Percentiles rank a stretch among this genome's conserved stretches.
Evolutionary conservation across 2,797 vertebrate genomes (phyloP).

Genomic region (Rhinella marina): DNA sequence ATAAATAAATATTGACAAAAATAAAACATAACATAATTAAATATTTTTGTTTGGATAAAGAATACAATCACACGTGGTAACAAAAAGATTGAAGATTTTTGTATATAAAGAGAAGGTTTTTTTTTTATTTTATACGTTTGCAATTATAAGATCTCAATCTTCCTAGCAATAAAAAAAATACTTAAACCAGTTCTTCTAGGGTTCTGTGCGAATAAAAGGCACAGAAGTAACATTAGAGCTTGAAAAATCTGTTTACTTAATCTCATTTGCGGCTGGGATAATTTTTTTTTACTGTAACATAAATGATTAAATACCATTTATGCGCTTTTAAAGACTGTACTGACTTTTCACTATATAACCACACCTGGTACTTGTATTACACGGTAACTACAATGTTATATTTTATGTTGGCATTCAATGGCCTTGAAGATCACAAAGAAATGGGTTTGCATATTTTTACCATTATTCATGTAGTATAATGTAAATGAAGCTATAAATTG

Average conservation of each 20-base stretch:
- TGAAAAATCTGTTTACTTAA: slow-evolving; percentile 54
- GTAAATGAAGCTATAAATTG: slow-evolving; percentile 86
- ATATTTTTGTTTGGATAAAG: not conserved
- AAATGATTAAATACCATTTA: slow-evolving; percentile 61
- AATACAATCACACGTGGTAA: not conserved
- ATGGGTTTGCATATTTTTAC: slow-evolving; percentile 75
- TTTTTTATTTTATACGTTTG: not conserved
- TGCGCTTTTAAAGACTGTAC: slow-evolving; percentile 50
- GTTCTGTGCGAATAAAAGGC: slow-evolving; percentile 6
- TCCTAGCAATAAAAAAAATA: not conserved
- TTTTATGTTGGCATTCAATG: slow-evolving; percentile 62
- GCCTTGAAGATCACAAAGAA: slow-evolving; percentile 63
- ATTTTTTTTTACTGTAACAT: slow-evolving; percentile 44
- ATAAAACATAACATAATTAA: not conserved
- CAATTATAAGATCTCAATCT: not conserved
- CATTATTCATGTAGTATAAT: slow-evolving; percentile 85
- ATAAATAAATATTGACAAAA: not conserved
- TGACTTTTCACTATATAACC: slow-evolving; percentile 54
- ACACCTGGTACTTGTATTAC: slow-evolving; percentile 61
- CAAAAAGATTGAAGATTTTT: not conserved
- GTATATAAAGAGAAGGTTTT: not conserved
- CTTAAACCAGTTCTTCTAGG: not conserved
- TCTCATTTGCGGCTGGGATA: slow-evolving; percentile 17
- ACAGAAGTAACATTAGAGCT: slow-evolving; percentile 24
- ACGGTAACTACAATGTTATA: slow-evolving; percentile 55